These are phyloP conservation scores for Muscina levida DNA, from an alignment of 2,888 invertebrate species.

Conservation along the genomic window DNA sequence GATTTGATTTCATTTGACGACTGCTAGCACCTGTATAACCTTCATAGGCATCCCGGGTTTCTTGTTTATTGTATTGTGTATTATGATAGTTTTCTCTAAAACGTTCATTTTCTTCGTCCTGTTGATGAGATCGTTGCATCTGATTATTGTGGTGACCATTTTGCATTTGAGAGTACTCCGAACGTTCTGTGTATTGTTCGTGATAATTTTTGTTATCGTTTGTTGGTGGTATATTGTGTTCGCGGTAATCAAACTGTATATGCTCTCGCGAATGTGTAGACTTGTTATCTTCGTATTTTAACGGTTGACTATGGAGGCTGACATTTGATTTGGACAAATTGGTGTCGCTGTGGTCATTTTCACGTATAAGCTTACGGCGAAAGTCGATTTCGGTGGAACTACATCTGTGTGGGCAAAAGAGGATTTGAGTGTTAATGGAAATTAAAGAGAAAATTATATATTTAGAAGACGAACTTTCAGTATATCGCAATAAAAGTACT, in stretches of 20 bases:
- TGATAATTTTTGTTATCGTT: conserved; percentile 24
- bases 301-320: background rate
- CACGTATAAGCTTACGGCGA: conserved; percentile 23
- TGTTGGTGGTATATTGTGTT: conserved; percentile 24
- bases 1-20: too few relatives aligned
- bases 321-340: background rate
- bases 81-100: conserved; percentile 49
- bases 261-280: conserved; percentile 9
- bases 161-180: conserved; percentile 2
- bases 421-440: too few relatives aligned
- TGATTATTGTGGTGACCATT: conserved; percentile 45
- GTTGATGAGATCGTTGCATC: background rate
- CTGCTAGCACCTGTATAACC: too few relatives aligned
- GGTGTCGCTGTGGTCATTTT: background rate
- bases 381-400: conserved; percentile 53
- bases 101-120: conserved; percentile 17
- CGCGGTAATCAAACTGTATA: conserved; percentile 12
- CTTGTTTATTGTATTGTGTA: too few relatives aligned
- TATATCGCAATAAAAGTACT: too few relatives aligned
- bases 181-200: conserved; percentile 23
- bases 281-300: conserved; percentile 27
- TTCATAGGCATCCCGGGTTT: too few relatives aligned
- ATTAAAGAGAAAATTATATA: too few relatives aligned
- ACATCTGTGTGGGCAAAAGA: too few relatives aligned
- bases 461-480: too few relatives aligned